A percentile compares a stretch with the other conserved stretches of the same genome.
These are phyloP conservation scores for Prunella fulvescens DNA, from an alignment of 2,113 vertebrate genomes.

Conservation along the genomic window DNA sequence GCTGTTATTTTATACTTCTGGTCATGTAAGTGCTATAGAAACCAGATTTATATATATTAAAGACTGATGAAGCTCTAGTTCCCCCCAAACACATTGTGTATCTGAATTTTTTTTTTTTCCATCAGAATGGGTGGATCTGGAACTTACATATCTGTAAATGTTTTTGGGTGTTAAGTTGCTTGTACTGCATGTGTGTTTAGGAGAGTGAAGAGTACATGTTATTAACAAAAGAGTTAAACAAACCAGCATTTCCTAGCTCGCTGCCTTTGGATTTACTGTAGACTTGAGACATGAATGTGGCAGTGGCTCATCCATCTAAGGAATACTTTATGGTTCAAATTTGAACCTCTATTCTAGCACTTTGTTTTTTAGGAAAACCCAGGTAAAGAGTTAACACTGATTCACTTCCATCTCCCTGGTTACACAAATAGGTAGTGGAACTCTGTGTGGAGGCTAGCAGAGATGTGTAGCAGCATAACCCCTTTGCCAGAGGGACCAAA, in stretches of 20 bases:
- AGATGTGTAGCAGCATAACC: not conserved
- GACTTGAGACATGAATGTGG: not conserved
- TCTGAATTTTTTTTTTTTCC: not conserved
- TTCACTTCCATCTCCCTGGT: not conserved
- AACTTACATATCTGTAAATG: not conserved
- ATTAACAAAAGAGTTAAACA: not conserved
- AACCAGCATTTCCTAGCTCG: not conserved
- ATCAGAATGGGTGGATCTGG: not conserved
- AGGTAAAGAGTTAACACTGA: not conserved
- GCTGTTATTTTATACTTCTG: not conserved
- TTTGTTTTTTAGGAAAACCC: not conserved
- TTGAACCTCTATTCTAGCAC: not conserved
- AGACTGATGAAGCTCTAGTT: not conserved
- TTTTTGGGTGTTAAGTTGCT: not conserved
- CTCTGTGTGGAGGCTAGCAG: not conserved
- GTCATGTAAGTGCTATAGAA: not conserved
- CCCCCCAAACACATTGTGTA: not conserved
- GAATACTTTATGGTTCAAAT: not conserved
- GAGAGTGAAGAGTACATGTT: not conserved
- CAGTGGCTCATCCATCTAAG: no score
- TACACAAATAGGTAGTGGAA: not conserved
- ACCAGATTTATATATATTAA: not conserved
- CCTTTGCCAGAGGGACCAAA: not conserved
- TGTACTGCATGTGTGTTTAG: not conserved
- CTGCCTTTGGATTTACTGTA: not conserved